Evolutionary conservation across 2,888 invertebrate species (phyloP).

Genomic region (Sturmia bella): DNA sequence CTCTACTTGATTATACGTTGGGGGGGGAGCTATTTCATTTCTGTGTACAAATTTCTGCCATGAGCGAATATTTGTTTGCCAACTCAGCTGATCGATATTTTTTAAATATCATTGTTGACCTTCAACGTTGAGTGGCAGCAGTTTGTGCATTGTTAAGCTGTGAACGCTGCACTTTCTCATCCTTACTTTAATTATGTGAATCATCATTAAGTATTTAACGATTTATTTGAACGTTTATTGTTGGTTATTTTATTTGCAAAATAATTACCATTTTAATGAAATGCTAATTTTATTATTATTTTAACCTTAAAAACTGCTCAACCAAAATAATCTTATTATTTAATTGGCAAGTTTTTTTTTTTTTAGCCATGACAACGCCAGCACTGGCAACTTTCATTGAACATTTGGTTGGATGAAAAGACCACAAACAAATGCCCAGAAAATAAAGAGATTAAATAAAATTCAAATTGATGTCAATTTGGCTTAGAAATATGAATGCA

Average conservation of each 20-base stretch:
- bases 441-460: slow-evolving; percentile 7
- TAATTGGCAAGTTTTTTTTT: slow-evolving; percentile 4
- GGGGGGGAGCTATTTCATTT: too few relatives aligned
- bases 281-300: slow-evolving; percentile 48
- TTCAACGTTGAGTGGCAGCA: not conserved
- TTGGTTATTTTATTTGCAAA: slow-evolving; percentile 9
- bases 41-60: too few relatives aligned
- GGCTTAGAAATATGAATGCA: too few relatives aligned
- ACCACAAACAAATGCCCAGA: not conserved
- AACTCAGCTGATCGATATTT: not conserved
- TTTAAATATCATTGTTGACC: too few relatives aligned
- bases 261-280: slow-evolving; percentile 28
- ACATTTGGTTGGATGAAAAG: slow-evolving; percentile 7
- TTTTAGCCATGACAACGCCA: not conserved
- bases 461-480: too few relatives aligned
- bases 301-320: slow-evolving; percentile 30
- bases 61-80: too few relatives aligned
- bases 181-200: not conserved
- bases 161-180: not conserved
- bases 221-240: not conserved
- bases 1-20: too few relatives aligned
- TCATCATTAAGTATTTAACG: not conserved
- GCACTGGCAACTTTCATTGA: not conserved
- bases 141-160: not conserved
- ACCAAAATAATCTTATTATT: slow-evolving; percentile 29